Evolutionary conservation across 2,888 invertebrate species (phyloP).

Genomic region (Linyphia triangularis): DNA sequence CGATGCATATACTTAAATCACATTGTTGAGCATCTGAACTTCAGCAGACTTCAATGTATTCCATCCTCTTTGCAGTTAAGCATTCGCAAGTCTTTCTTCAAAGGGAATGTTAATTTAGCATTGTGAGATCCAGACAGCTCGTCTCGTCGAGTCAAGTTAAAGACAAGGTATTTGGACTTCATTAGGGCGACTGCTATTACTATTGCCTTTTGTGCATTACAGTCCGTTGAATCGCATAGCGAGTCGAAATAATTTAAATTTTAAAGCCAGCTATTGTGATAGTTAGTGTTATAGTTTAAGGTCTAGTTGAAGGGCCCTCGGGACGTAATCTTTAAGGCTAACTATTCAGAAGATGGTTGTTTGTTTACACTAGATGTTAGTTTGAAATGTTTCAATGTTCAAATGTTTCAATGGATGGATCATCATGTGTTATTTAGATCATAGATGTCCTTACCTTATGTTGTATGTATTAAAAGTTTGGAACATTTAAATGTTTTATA

Average conservation of each 20-base stretch:
- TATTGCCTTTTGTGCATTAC: not conserved
- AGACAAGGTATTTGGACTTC: not conserved
- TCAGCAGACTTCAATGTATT: no score
- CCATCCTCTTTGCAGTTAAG: not conserved
- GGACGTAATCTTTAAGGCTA: no score
- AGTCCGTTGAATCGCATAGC: not conserved
- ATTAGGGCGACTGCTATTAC: not conserved
- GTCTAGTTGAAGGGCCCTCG: not conserved
- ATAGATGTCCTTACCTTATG: no score
- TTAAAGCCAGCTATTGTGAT: not conserved
- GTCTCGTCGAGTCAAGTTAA: not conserved
- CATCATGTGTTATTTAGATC: no score
- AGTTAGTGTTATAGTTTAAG: not conserved
- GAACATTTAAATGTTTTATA: no score
- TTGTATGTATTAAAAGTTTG: no score
- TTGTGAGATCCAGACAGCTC: not conserved
- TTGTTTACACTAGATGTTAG: no score
- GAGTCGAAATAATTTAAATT: not conserved
- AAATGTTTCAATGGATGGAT: no score
- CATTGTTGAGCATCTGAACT: no score
- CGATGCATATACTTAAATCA: no score
- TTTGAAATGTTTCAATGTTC: no score
- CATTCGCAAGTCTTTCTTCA: not conserved
- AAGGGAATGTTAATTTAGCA: not conserved
- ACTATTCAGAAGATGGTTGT: no score